Percentiles rank a stretch among this genome's conserved stretches.
Conservation (phyloP, 2,888 invertebrate genomes). For the Hololepta plana region DNA sequence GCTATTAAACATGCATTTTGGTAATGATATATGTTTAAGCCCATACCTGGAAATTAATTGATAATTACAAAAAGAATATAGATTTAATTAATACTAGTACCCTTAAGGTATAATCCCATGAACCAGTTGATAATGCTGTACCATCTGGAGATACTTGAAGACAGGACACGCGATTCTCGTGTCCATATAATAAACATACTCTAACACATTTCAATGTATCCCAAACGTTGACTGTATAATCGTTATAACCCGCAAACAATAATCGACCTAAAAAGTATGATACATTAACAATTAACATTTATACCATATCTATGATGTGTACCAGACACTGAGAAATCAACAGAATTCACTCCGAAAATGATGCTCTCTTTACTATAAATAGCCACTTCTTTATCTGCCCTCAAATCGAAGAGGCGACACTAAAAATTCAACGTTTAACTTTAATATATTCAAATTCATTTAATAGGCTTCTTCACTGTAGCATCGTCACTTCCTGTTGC, state of each 20-base stretch:
- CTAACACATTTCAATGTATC: conserved; percentile 89
- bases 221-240: conserved; percentile 98
- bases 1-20: no score
- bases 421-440: conserved; percentile 19
- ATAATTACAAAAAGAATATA: no score
- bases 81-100: conserved; percentile 28
- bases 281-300: conserved; percentile 1
- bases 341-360: conserved; percentile 93
- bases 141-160: conserved; percentile 93
- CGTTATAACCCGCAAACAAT: conserved; percentile 95
- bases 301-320: no score
- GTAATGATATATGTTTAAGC: no score
- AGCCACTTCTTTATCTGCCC: conserved; percentile 95
- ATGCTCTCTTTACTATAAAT: conserved; percentile 92
- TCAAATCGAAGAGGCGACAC: conserved; percentile 91
- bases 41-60: no score
- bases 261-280: conserved; percentile 47
- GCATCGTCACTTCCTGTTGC: conserved; percentile 98
- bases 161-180: conserved; percentile 88
- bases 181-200: conserved; percentile 80
- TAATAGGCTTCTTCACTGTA: conserved; percentile 54
- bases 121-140: conserved; percentile 90
- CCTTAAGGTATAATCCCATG: conserved; percentile 87
- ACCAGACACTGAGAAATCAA: conserved; percentile 88
- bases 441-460: neutral